Evolutionary conservation across 2,797 vertebrate genomes (phyloP), one percentile per base, ranked within the genome.

Genomic region (Syngnathus acus): DNA sequence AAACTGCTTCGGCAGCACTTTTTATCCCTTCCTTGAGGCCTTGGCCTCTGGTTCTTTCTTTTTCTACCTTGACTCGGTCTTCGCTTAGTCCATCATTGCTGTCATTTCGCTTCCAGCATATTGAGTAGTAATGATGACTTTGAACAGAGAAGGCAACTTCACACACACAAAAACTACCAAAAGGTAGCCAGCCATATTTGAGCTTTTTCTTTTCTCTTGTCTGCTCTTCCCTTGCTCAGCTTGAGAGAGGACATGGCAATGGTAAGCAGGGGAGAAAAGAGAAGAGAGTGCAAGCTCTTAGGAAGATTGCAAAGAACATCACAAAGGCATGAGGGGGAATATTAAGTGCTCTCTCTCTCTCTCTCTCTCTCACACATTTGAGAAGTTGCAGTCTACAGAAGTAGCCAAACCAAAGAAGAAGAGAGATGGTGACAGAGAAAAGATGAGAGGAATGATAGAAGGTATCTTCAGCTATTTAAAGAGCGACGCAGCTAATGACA

Each of bases 241-340:
- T 78, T 81, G 72, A 77, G 70, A 78, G 65, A 79, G 78, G 84
- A 85, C 76, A 75, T 60, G 37, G 80, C 53, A 66, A 76, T 68
- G 65, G 69, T 62, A 74, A 81, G 77, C 71, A 67, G 40, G 50
- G 23, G 51, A 43, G 48, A 17, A 54, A 55, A 67, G 68, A 78
- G 79, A 82, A 74, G 79, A 81, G 84, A 87, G 86, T 84, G 81
- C 82, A 79, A 88, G 88, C 86, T 80, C 84, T 89, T 88, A 89
- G 88, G 84, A 82, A 85, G 87, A 90, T 90, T 90, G 85, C 85
- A 71, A 83, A 88, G 84, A 86, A 86, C 77, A 84, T 78, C 84
- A 73, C 68, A 72, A 81, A 84, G 80, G 81, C 79, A 78, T 88
- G 83, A 84, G 86, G 72, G 78, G 86, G 87, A 89, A 90, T 90